phyloP scores from a whole-genome alignment of 2,113 vertebrate species.

The Marmota flaviventris region DNA sequence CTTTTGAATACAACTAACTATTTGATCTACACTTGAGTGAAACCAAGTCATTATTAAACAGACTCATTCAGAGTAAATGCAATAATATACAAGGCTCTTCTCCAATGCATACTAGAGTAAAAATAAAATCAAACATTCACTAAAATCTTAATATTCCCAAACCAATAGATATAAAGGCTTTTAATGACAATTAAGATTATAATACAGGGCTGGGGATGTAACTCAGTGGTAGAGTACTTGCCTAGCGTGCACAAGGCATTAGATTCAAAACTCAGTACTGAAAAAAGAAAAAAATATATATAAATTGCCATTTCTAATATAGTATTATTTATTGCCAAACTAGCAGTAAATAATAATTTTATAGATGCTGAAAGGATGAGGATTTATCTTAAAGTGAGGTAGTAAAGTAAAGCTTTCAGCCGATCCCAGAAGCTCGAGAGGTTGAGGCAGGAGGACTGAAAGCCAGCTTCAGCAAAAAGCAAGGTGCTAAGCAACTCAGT shows the following conservation, averaged over 20 bases:
- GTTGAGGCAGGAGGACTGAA: no score
- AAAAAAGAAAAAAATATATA: neutral
- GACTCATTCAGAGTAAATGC: constrained; percentile 4
- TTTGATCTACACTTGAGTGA: neutral
- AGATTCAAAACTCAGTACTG: no score
- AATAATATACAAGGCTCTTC: neutral
- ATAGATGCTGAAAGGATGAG: neutral
- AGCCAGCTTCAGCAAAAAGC: no score
- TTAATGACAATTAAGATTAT: neutral
- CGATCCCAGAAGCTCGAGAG: neutral
- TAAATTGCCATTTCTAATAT: neutral
- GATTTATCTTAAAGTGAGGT: neutral
- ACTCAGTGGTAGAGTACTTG: no score
- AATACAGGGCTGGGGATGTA: no score
- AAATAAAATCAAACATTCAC: constrained; percentile 8
- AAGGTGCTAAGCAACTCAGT: no score
- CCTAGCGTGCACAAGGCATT: no score
- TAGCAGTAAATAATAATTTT: neutral
- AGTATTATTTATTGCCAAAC: constrained; percentile 14
- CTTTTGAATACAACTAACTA: neutral
- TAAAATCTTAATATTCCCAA: constrained; percentile 29
- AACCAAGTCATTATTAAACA: neutral
- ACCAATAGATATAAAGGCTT: neutral
- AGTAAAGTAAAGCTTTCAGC: neutral
- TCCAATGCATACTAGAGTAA: neutral